Evolutionary conservation across 2,888 invertebrate genomes (phyloP), one percentile per base, ranked within the genome.

Genomic region (Drosophila infuscata): DNA sequence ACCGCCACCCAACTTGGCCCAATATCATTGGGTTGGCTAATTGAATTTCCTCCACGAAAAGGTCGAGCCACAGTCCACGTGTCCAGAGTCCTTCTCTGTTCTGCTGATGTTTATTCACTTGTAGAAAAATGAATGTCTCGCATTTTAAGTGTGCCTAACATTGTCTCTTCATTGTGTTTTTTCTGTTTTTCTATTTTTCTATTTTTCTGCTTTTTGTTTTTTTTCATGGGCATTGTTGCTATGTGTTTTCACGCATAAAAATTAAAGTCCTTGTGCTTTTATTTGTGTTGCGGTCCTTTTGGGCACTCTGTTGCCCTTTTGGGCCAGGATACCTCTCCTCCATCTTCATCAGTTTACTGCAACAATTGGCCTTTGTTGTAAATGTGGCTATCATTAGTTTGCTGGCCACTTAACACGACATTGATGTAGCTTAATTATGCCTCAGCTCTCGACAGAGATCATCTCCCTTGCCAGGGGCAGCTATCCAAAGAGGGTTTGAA

Each of bases 371-470:
- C 90, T 89, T 89, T 91, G 91, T 88, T 83, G 86, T 79, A 81
- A 82, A 82, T 81, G 85, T 82, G 70, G 82, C 87, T 68, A 91
- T 92, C 92, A 92, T 92, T 92, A 92, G 92, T 91, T 91, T 90
- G 90, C 91, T 83, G 89, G 92, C 87, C 89, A 91, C 92, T 92
- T 91, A 92, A 92, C 91, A 87, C 81, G 79, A 84, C 87, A 91
- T 89, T 92, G 92, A 91, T 92, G 91, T 86, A 66, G 91, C 91
- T 92, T 92, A 92, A 92, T 92, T 92, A 92, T 91, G 79, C 72
- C 73, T 67, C 25, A 54, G 70, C 29, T 51, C 46, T 36, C 15
- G 29, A 29, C 60, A 32, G 25, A 67, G 74, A 79, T 78, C 56
- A 79, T 74, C 65, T 65, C 59, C 58, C 35, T 38, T 35, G 30